Evolutionary conservation across 1,140 invertebrate species (phyloP), one percentile per base, ranked within the genome.

Genomic region (Heliconius hermathena): DNA sequence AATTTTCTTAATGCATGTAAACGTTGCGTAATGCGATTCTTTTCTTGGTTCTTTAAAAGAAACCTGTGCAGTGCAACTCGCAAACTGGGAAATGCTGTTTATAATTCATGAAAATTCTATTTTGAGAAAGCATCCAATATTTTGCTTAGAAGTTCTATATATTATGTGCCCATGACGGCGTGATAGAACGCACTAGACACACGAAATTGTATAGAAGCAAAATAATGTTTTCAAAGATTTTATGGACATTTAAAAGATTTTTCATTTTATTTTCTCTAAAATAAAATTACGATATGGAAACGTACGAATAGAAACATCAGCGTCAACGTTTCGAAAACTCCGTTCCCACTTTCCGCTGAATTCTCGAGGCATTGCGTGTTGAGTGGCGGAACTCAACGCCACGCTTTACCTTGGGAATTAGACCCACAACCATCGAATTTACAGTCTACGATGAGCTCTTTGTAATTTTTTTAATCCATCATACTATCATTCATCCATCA

Each of bases 1-100:
- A 76, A 20, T 70, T 76, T 76, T 76, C 38, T 41, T 66, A 60
- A 60, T 60, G 22, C 11, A 66, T 66, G 60, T 66, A 66, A 22
- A 3, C n/a, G 57, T 60, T 60, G 57, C 22, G n/a, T 13, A 13
- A 60, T 60, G n/a, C 8, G 6, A n/a, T 22, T 6, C n/a, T 36
- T 36, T 46, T n/a, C 8, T 60, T 60, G n/a, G 0, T 60, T 60
- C n/a, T 60, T 22, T 60, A n/a, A 60, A 60, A 66, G 36, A 76
- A 66, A 66, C 20, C 22, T 16, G 5, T 22, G 22, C 33, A 33
- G 11, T 49, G 36, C 9, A 60, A 26, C 11, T 26, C 22, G 11
- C 57, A 26, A 60, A 60, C n/a, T 66, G 29, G 22, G 22, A 26
- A 66, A 66, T 60, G n/a, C 22, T 60, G 26, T 60, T 60, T 60